Evolutionary conservation across 2,797 vertebrate species (phyloP).

Genomic region (Oryzias dopingdopingensis): DNA sequence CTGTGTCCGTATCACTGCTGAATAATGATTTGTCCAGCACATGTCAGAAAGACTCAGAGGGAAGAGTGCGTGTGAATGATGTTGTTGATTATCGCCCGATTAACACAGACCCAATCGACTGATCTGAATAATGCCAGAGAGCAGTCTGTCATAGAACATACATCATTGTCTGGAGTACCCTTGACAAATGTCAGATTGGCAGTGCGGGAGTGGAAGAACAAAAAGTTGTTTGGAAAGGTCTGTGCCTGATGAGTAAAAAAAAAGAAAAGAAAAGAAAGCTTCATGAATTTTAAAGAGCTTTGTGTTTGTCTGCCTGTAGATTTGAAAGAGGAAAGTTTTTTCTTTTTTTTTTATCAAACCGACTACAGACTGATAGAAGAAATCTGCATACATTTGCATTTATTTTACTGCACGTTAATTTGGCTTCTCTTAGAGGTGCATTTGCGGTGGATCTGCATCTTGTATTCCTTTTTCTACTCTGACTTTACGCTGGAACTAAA

Average conservation of each 20-base stretch:
- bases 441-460: slow-evolving; percentile 52
- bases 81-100: slow-evolving; percentile 44
- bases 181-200: slow-evolving; percentile 68
- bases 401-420: slow-evolving; percentile 76
- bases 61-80: slow-evolving; percentile 27
- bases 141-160: slow-evolving; percentile 62
- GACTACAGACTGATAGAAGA: slow-evolving; percentile 65
- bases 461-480: slow-evolving; percentile 32
- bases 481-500: slow-evolving; percentile 46
- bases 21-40: slow-evolving; percentile 25
- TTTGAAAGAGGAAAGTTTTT: slow-evolving; percentile 74
- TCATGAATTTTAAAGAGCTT: slow-evolving; percentile 79
- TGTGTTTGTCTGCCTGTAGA: slow-evolving; percentile 76
- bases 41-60: slow-evolving; percentile 22
- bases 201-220: slow-evolving; percentile 51
- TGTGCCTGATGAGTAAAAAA: slow-evolving; percentile 70
- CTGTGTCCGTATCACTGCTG: slow-evolving; percentile 6
- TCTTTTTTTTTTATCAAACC: slow-evolving; percentile 7
- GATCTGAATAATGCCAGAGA: slow-evolving; percentile 50
- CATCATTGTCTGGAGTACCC: slow-evolving; percentile 62
- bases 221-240: slow-evolving; percentile 74
- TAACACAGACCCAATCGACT: slow-evolving; percentile 43
- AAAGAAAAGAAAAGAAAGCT: slow-evolving; percentile 66
- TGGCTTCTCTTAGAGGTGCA: slow-evolving; percentile 61
- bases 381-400: slow-evolving; percentile 84